These are phyloP conservation scores for Phorcus lineatus DNA, from an alignment of 2,888 invertebrate species.

Conservation along the genomic window DNA sequence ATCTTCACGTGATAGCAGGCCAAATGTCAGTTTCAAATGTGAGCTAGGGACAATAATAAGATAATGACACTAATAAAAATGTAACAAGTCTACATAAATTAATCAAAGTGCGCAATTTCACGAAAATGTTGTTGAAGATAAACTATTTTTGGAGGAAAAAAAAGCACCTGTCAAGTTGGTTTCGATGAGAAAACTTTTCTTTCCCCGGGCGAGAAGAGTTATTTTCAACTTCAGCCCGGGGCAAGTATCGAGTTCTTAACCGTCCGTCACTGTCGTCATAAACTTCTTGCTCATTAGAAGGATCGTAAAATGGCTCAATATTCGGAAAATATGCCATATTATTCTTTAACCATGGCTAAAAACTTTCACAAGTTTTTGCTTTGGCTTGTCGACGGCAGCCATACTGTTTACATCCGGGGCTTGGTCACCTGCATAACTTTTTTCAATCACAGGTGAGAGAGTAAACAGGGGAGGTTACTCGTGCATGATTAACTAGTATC, in stretches of 20 bases:
- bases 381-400: conserved; percentile 35
- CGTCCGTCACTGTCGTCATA: conserved; percentile 50
- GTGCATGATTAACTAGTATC: not conserved
- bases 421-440: not conserved
- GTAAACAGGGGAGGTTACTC: not conserved
- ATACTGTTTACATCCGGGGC: conserved; percentile 54
- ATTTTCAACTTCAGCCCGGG: conserved; percentile 11
- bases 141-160: too few species aligned
- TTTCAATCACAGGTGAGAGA: conserved; percentile 8
- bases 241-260: conserved; percentile 34
- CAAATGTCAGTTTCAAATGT: not conserved
- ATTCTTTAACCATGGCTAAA: conserved; percentile 15
- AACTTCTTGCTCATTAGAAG: conserved; percentile 52
- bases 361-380: conserved; percentile 14
- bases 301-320: conserved; percentile 56
- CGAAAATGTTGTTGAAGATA: too few species aligned
- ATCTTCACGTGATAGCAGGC: not conserved
- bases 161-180: too few species aligned
- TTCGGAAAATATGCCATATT: conserved; percentile 56
- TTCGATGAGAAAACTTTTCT: not conserved
- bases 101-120: too few species aligned
- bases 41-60: too few species aligned
- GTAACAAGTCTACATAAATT: not conserved
- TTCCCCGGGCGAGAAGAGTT: not conserved
- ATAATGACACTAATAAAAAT: not conserved